Base-by-base conservation (phyloP, 2,113 vertebrate species). In the Psettodes erumei region DNA sequence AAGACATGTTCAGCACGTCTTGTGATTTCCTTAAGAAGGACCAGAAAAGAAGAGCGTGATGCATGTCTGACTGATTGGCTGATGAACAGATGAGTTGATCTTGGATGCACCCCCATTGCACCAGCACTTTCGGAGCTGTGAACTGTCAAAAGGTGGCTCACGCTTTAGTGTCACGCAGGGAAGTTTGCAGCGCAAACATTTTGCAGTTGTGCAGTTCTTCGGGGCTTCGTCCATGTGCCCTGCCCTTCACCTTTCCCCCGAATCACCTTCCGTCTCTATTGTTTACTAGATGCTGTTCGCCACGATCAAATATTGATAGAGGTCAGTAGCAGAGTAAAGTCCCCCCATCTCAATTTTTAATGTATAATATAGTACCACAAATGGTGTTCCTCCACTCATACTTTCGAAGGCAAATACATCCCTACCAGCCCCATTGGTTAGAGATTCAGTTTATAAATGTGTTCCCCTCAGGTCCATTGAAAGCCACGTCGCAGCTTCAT, bases 321-420 rank as follows among this genome's bases (percentile, higher is more conserved):
- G 89, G 89, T 90, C 86, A 88, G 80, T 19, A 50, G 69, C 61
- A 64, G 81, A 87, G 79, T 71, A 86, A 83, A 84, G 85, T 78
- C 75, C 53, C 79, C 86, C 81, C 86, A 77, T 87, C 84, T 93
- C 86, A 88, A 91, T 92, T 83, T 92, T 91, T 93, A 83, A 92
- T 90, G 75, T 90, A 90, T 89, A 90, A 90, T 90, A 93, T 88
- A 83, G 75, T 73, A 60, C 64, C 37, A 3, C 73, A 83, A 85
- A 89, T 86, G 83, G 85, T 72, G 69, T 82, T 83, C 58, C 75
- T 80, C 43, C 70, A 77, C 79, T 79, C 77, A 71, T 76, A 81
- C 72, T 82, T 86, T 65, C 12, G 43, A 85, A 85, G 83, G 64
- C 65, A 87, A 87, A 84, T 74, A 65, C 72, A 82, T 67, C 37